Evolutionary conservation across 2,888 invertebrate genomes (phyloP), one percentile per base, ranked within the genome.

Genomic region (Cabera pusaria): DNA sequence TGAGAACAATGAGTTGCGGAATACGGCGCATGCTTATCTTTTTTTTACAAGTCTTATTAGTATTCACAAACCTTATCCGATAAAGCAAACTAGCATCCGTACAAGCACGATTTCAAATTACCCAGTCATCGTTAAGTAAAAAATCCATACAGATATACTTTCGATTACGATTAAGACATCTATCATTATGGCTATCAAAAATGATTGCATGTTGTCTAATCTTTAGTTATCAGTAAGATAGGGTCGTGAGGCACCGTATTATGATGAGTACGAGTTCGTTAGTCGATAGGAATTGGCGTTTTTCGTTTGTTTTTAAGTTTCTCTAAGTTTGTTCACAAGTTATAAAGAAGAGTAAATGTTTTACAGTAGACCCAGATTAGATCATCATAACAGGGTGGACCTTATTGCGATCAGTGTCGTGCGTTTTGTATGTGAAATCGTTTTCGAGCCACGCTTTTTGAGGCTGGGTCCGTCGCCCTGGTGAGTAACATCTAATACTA

Each of bases 141-240:
- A 20, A 32, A 22, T 38, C 20, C 20, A 8, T 12, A 25, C 22
- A 25, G 26, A 37, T 25, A 23, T 19, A 21, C 25, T 16, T 14
- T 49, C 49, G 50, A 43, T 61, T 54, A 47, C 37, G 56, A 63
- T 64, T 66, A 62, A 42, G 43, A 40, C 39, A 42, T 35, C 33
- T 38, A 36, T 35, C 69, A 73, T 74, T 70, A 57, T 40, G 34
- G 52, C 62, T 74, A 73, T 76, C 74, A 43, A 33, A 47, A 50
- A 52, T 52, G 63, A 62, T 62, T 50, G 49, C 44, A 34, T 45
- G n/a, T n/a, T 64, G 63, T 71, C 63, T 72, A 61, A 69, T 70
- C 69, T 59, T 49, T 35, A 52, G 57, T 61, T 67, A 65, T 72
- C 70, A 49, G 7, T 25, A 16, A 59, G 60, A 54, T 32, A 49